These are phyloP conservation scores for Euleptes europaea DNA, from an alignment of 2,113 vertebrate genomes.

Conservation along the genomic window DNA sequence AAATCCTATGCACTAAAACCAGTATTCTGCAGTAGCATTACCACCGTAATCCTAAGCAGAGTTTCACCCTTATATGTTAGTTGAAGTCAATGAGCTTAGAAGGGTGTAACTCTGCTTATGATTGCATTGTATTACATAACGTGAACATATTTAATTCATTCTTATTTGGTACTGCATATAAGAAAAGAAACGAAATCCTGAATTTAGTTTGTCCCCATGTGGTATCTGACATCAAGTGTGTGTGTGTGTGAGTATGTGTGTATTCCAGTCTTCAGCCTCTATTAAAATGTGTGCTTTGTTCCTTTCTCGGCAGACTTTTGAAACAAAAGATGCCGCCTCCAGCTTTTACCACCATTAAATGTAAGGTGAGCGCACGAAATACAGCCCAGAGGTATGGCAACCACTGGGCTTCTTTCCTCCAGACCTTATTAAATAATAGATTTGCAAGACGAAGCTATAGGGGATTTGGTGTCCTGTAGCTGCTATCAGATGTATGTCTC, in stretches of 20 bases:
- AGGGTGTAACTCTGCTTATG: too few species aligned
- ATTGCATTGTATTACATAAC: neutral
- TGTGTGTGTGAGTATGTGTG: neutral
- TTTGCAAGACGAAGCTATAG: slow-evolving; percentile 76
- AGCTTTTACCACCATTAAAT: slow-evolving; percentile 61
- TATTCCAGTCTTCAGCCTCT: slow-evolving; percentile 19
- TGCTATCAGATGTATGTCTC: slow-evolving; percentile 73
- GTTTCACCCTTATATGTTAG: too few species aligned
- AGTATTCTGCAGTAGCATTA: too few species aligned
- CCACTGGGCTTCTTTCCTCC: slow-evolving; percentile 65
- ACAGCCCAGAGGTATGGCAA: slow-evolving; percentile 54
- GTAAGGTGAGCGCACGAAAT: slow-evolving; percentile 76
- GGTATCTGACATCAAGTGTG: neutral
- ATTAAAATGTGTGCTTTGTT: slow-evolving; percentile 53
- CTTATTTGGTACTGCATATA: neutral
- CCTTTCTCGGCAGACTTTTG: slow-evolving; percentile 50
- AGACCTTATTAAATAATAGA: slow-evolving; percentile 93
- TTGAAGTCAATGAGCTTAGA: too few species aligned
- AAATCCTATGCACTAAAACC: too few species aligned
- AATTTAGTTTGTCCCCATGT: neutral
- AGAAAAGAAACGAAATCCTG: neutral
- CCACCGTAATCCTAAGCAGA: too few species aligned
- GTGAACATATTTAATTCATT: neutral
- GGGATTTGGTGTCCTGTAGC: slow-evolving; percentile 84
- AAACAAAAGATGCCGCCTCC: slow-evolving; percentile 73